Percentiles rank a stretch among this genome's conserved stretches.
phyloP scores from a whole-genome alignment of 2,113 vertebrate genomes.

The Tachysurus vachellii region DNA sequence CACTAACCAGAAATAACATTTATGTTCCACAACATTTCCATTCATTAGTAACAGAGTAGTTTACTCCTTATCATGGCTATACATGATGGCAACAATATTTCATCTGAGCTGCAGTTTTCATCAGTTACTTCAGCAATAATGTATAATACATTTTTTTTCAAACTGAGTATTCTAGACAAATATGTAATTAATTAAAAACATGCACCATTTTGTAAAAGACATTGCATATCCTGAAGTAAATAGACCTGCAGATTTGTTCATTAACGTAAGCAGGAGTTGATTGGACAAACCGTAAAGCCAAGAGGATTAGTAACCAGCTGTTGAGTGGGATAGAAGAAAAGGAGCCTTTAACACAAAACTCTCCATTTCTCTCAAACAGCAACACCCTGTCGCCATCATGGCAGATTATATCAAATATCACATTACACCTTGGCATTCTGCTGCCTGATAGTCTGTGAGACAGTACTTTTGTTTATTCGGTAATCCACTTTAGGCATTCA shows the following conservation, averaged over 20 bases:
- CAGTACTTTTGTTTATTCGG: slow-evolving; percentile 54
- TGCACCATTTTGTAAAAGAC: neutral
- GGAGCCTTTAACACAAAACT: slow-evolving; percentile 46
- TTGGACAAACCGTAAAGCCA: slow-evolving; percentile 68
- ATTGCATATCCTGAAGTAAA: slow-evolving; percentile 17
- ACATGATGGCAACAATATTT: neutral
- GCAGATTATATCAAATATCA: slow-evolving; percentile 41
- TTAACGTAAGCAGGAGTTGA: slow-evolving; percentile 56
- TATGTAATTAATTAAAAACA: neutral
- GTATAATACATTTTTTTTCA: neutral
- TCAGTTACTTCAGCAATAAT: neutral
- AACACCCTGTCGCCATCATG: slow-evolving; percentile 27
- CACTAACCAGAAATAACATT: neutral
- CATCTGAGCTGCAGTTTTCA: neutral
- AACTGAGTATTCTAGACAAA: neutral
- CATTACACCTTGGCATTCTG: slow-evolving; percentile 54
- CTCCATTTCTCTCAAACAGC: slow-evolving; percentile 22
- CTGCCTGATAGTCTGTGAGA: slow-evolving; percentile 39
- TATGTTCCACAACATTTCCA: neutral
- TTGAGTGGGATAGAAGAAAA: slow-evolving; percentile 57
- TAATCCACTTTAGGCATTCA: slow-evolving; percentile 69
- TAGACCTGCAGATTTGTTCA: slow-evolving; percentile 58
- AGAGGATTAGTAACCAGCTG: slow-evolving; percentile 77
- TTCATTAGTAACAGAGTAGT: neutral
- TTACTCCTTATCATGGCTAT: neutral